Evolutionary conservation across 1,140 invertebrate species (phyloP).

Genomic region (Glossosoma conforme): DNA sequence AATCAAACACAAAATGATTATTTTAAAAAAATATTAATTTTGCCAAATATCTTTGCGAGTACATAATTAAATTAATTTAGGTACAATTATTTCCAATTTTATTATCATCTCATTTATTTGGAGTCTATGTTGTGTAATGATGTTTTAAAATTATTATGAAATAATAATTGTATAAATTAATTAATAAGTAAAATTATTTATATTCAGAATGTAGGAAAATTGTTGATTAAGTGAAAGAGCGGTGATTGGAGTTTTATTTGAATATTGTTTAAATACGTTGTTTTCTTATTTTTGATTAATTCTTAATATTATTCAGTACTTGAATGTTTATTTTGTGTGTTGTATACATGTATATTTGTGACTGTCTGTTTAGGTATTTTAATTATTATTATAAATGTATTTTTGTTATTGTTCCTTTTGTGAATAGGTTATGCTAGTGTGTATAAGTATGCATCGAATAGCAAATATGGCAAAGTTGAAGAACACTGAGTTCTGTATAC

Average conservation of each 20-base stretch:
- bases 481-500: conserved; percentile 18
- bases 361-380: conserved; percentile 27
- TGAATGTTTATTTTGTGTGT: conserved; percentile 28
- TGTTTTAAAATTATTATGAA: no score
- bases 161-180: conserved; percentile 15
- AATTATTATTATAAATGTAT: conserved; percentile 13
- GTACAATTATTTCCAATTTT: conserved; percentile 18
- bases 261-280: conserved; percentile 3
- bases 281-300: conserved; percentile 17
- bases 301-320: conserved; percentile 22
- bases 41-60: conserved; percentile 20
- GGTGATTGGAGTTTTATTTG: not conserved
- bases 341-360: conserved; percentile 30
- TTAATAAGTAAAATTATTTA: conserved; percentile 6
- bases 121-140: conserved; percentile 10
- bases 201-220: conserved; percentile 13
- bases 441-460: conserved; percentile 29
- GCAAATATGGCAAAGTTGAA: conserved; percentile 17
- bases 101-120: conserved; percentile 1
- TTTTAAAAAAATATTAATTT: conserved; percentile 19
- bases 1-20: conserved; percentile 6
- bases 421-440: conserved; percentile 27
- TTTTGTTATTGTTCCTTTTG: conserved; percentile 32
- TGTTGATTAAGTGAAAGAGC: not conserved
- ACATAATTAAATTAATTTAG: conserved; percentile 16